Evolutionary conservation across 2,113 vertebrate genomes (phyloP), one percentile per base, ranked within the genome.

Genomic region (Austrofundulus limnaeus): DNA sequence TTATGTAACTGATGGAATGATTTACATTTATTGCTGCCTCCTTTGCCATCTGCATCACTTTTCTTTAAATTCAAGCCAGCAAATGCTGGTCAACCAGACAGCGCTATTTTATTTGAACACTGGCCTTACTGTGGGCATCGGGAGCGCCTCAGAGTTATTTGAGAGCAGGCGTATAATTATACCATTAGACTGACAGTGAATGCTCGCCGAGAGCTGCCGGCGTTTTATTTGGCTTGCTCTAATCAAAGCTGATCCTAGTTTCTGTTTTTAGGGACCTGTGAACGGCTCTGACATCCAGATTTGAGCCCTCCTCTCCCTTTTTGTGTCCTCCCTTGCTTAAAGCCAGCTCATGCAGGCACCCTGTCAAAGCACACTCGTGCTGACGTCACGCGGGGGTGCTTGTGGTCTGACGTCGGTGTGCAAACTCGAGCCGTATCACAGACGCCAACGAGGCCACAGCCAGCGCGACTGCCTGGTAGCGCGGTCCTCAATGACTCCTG

Each of bases 131-230:
- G 75, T 84, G 81, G 81, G 66, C 78, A 85, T 77, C 76, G 79
- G 76, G 81, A 85, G 85, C 80, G 66, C 78, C 72, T 78, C 69
- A 74, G 79, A 83, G 83, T 87, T 86, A 82, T 87, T 86, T 83
- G 83, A 87, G 77, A 84, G 70, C 80, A 79, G 84, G 86, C 80
- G 42, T 74, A 87, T 89, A 81, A 85, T 90, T 87, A 87, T 81
- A 80, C 70, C 72, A 74, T 80, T 76, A 81, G 72, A 56, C 60
- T 75, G 79, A 78, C 66, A 75, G 72, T 61, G 80, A 54, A 81
- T 77, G 67, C 59, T 63, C 23, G 11, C 72, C 64, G n/a, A 58
- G 63, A 80, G 80, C 81, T 71, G 66, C 81, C 76, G 63, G 54
- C 56, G 71, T 80, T 83, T 82, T 61, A 80, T 82, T 84, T 72